phyloP scores from a whole-genome alignment of 92 coral and sea anemone genomes.

The Phenganax marumi region DNA sequence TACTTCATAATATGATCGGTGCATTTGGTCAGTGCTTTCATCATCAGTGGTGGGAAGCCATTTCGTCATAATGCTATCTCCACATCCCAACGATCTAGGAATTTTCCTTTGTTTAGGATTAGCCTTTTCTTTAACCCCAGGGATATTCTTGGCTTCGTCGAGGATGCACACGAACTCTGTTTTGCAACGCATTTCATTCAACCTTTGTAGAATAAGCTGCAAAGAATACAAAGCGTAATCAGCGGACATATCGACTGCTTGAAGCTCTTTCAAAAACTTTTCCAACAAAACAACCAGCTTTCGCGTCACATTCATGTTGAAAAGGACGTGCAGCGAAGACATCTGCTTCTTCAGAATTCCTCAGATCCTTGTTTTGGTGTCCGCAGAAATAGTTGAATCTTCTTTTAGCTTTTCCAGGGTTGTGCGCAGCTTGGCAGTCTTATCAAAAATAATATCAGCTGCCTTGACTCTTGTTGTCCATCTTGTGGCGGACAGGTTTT shows the following conservation, averaged over 20 bases:
- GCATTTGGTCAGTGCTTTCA: neutral
- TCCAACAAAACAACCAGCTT: too few species aligned
- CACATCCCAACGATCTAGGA: neutral
- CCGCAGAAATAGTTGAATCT: too few species aligned
- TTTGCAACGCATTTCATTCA: neutral
- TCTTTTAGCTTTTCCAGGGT: too few species aligned
- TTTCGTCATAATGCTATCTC: neutral
- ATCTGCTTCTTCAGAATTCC: too few species aligned
- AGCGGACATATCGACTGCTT: neutral
- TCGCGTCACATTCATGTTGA: too few species aligned
- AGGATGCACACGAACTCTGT: slow-evolving; percentile 4
- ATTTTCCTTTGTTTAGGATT: neutral
- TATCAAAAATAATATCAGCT: too few species aligned
- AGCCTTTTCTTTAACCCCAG: neutral
- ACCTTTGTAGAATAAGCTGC: neutral
- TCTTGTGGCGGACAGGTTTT: too few species aligned
- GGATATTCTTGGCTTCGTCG: neutral
- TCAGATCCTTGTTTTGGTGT: too few species aligned
- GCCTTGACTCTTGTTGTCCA: too few species aligned
- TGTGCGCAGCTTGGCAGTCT: too few species aligned
- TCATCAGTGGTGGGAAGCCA: neutral
- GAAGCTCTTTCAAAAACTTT: too few species aligned
- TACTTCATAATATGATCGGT: slow-evolving; percentile 15
- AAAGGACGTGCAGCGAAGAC: too few species aligned
- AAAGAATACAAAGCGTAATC: slow-evolving; percentile 14